These are phyloP conservation scores for Nothobranchius kuhntae DNA, from an alignment of 2,113 vertebrate genomes.

Conservation along the genomic window DNA sequence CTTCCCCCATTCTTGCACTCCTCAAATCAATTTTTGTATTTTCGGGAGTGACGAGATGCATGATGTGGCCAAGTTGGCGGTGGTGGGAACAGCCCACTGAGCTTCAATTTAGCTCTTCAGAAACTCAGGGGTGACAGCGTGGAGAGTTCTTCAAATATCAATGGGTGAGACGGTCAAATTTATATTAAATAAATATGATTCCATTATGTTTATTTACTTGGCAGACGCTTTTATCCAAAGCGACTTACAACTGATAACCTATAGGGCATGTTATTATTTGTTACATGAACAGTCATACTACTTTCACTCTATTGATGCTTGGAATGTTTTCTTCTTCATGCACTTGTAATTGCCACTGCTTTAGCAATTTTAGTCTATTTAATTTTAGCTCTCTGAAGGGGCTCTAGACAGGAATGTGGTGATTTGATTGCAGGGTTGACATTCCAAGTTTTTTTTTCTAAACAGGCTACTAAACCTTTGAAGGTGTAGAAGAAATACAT, in stretches of 20 bases:
- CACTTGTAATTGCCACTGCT: too few relatives aligned
- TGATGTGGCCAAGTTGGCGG: too few relatives aligned
- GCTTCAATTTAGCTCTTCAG: too few relatives aligned
- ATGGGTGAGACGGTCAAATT: neutral
- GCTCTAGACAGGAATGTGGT: neutral
- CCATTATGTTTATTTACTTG: neutral
- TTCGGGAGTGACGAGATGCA: too few relatives aligned
- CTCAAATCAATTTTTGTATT: too few relatives aligned
- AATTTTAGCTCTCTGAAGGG: neutral
- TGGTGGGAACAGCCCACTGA: too few relatives aligned
- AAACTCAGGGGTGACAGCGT: too few relatives aligned
- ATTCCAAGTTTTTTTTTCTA: neutral
- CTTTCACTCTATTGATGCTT: neutral
- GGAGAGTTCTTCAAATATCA: too few relatives aligned
- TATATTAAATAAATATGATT: neutral
- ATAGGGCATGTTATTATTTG: neutral
- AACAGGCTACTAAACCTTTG: neutral
- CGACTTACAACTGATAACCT: too few relatives aligned
- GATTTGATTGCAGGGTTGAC: neutral
- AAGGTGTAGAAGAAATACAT: neutral
- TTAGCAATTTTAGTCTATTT: neutral
- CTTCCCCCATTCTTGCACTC: too few relatives aligned
- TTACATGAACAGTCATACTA: neutral
- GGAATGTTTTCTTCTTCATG: neutral
- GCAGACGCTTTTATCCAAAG: too few relatives aligned